Evolutionary conservation across 2,888 invertebrate species (phyloP).

Genomic region (Trichogramma evanescens): DNA sequence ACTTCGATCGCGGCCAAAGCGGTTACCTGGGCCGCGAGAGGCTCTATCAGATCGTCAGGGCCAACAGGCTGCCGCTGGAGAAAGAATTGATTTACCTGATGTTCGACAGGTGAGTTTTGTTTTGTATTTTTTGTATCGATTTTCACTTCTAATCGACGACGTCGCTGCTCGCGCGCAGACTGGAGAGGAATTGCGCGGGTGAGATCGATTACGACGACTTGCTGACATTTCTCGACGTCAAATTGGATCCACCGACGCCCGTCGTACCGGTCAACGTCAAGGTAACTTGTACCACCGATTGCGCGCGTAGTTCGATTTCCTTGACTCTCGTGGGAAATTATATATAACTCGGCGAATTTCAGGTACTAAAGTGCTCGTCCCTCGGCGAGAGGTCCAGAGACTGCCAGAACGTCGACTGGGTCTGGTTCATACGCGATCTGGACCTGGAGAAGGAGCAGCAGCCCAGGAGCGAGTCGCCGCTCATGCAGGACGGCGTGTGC

Average conservation of each 20-base stretch:
- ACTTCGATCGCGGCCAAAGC: slow-evolving; percentile 52
- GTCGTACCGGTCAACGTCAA: slow-evolving; percentile 51
- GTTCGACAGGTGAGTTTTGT: slow-evolving; percentile 56
- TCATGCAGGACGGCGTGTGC: no score
- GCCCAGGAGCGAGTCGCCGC: no score
- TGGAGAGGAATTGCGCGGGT: slow-evolving; percentile 60
- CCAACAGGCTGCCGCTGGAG: slow-evolving; percentile 64
- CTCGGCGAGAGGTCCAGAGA: slow-evolving; percentile 44
- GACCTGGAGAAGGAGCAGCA: slow-evolving; percentile 39
- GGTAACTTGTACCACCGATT: slow-evolving; percentile 33
- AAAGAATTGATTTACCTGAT: slow-evolving; percentile 63
- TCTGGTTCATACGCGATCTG: slow-evolving; percentile 48
- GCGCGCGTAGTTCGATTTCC: background rate
- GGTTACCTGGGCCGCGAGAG: slow-evolving; percentile 56
- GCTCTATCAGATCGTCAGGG: slow-evolving; percentile 60
- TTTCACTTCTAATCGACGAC: background rate
- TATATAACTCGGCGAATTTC: background rate
- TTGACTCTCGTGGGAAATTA: background rate
- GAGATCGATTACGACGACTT: slow-evolving; percentile 64
- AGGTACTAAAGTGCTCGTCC: slow-evolving; percentile 46
- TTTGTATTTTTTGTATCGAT: background rate
- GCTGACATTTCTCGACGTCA: slow-evolving; percentile 64
- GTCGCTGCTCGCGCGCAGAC: slow-evolving; percentile 39
- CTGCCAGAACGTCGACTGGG: slow-evolving; percentile 50
- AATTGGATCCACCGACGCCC: slow-evolving; percentile 51